Percentiles rank a stretch among this genome's conserved stretches.
Evolutionary conservation across 2,888 invertebrate genomes (phyloP).

Genomic region (Archaeoteleia sp.): DNA sequence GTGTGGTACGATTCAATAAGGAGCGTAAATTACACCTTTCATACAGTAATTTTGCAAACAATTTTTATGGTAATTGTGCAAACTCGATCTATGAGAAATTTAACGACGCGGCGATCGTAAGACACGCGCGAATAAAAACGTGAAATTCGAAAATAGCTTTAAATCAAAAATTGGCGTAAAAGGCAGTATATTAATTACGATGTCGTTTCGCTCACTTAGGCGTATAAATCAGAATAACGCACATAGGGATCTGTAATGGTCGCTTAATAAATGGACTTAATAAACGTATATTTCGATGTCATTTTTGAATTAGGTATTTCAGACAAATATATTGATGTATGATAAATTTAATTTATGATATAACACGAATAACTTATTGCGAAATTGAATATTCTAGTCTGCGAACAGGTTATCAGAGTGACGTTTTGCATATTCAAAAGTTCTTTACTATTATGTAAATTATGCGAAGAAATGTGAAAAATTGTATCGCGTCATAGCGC

Average conservation of each 20-base stretch:
- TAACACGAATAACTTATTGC: constrained; percentile 14
- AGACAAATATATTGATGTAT: constrained; percentile 8
- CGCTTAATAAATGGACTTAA: constrained; percentile 5
- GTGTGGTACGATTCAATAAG: too few species aligned
- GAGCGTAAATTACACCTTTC: too few species aligned
- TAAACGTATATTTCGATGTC: constrained; percentile 2
- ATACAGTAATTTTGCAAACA: too few species aligned
- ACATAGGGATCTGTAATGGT: too few species aligned
- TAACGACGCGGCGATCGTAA: too few species aligned
- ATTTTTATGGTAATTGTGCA: too few species aligned
- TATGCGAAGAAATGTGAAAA: constrained; percentile 23
- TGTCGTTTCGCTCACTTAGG: background rate
- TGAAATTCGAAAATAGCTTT: too few species aligned
- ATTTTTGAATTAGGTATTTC: constrained; percentile 8
- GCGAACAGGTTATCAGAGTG: constrained; percentile 26
- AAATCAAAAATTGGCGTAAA: too few species aligned
- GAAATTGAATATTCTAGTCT: constrained; percentile 29
- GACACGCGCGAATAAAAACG: too few species aligned
- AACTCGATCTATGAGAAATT: too few species aligned
- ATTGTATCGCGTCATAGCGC: constrained; percentile 12
- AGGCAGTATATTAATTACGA: background rate
- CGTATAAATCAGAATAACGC: constrained; percentile 4
- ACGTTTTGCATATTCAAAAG: constrained; percentile 23
- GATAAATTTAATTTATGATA: constrained; percentile 14
- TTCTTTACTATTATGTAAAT: constrained; percentile 25